A percentile compares a stretch with the other conserved stretches of the same genome.
These are phyloP conservation scores for Sepioteuthis lessoniana DNA, from an alignment of 2,888 invertebrate species.

Conservation along the genomic window DNA sequence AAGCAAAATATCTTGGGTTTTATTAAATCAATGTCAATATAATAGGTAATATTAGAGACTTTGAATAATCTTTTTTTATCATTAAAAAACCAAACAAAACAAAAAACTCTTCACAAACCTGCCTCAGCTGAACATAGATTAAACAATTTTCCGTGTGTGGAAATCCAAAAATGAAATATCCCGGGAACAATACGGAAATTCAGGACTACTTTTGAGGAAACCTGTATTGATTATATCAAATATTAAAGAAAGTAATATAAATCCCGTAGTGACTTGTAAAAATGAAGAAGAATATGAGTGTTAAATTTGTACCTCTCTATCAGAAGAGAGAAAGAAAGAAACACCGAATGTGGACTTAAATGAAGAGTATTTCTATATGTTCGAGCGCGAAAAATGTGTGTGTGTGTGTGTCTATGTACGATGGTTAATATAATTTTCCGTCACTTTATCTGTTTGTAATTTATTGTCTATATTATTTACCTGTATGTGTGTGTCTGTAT, in stretches of 20 bases:
- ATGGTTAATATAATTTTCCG: neutral
- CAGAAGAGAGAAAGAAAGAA: neutral
- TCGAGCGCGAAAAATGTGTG: too few species aligned
- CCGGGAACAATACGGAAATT: neutral
- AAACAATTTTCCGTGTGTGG: neutral
- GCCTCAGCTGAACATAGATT: neutral
- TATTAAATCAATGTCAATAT: neutral
- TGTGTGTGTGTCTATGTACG: too few species aligned
- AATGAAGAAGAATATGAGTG: neutral
- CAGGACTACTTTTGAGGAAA: neutral
- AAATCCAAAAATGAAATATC: neutral
- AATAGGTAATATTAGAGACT: neutral
- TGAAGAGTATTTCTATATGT: neutral
- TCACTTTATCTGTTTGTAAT: neutral
- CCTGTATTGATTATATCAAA: neutral
- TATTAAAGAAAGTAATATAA: neutral
- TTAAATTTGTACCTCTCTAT: neutral
- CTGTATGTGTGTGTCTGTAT: too few species aligned
- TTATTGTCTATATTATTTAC: conserved; percentile 6
- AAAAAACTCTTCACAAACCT: neutral
- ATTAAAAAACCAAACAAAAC: neutral
- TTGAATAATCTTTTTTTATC: neutral
- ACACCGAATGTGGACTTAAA: neutral
- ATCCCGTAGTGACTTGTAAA: neutral
- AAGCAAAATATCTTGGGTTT: neutral